Evolutionary conservation across 2,113 vertebrate genomes (phyloP).

Genomic region (Solenodon paradoxus): DNA sequence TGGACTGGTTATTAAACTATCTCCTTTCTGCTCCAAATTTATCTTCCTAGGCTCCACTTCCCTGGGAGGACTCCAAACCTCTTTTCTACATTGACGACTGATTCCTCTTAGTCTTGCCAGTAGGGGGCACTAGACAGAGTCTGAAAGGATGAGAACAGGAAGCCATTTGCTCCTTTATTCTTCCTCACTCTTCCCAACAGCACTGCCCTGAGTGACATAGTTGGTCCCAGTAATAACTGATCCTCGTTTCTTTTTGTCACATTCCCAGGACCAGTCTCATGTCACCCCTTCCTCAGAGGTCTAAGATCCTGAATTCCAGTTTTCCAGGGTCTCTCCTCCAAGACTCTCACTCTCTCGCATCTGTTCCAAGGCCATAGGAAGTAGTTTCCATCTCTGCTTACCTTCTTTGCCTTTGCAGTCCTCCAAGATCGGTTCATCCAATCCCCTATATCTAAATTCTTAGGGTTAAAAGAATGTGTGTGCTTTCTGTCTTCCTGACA

Average conservation of each 20-base stretch:
- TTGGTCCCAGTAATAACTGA: not conserved
- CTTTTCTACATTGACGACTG: not conserved
- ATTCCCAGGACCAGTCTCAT: not conserved
- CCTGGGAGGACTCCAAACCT: not conserved
- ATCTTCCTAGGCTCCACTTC: not conserved
- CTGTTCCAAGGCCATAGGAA: accelerated
- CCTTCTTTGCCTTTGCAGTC: not conserved
- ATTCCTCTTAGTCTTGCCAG: not conserved
- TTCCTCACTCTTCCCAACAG: not conserved
- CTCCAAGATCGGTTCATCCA: not conserved
- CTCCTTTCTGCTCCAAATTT: not conserved
- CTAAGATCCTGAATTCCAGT: not conserved
- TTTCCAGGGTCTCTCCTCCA: not conserved
- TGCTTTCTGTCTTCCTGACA: not conserved
- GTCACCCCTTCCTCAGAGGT: too few species aligned
- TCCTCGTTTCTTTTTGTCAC: not conserved
- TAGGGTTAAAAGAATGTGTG: not conserved
- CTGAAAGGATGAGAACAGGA: not conserved
- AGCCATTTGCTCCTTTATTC: not conserved
- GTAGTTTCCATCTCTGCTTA: not conserved
- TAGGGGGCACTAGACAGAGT: not conserved
- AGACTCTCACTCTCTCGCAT: not conserved
- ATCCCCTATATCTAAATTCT: not conserved
- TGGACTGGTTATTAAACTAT: not conserved
- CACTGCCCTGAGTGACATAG: not conserved